phyloP scores from a whole-genome alignment of 2,888 invertebrate genomes.

The Willowsia nigromaculata region DNA sequence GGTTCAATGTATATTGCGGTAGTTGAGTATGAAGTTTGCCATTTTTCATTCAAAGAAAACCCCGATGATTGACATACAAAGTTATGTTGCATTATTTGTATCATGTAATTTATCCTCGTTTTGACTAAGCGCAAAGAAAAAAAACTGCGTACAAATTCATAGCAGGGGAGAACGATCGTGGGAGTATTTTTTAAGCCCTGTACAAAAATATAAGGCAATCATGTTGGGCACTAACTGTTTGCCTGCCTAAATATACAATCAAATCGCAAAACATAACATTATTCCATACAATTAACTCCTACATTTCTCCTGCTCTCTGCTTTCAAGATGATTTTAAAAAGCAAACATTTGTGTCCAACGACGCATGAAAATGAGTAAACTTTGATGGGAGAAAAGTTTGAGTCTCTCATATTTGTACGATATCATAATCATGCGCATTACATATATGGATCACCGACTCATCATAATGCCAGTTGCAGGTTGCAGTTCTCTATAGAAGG shows the following conservation, averaged over 20 bases:
- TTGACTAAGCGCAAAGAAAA: neutral
- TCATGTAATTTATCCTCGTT: neutral
- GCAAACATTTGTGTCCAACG: slow-evolving; percentile 33
- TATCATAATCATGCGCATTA: neutral
- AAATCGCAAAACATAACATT: neutral
- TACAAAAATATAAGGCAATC: neutral
- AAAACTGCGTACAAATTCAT: neutral
- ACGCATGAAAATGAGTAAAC: slow-evolving; percentile 32
- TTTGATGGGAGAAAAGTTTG: neutral
- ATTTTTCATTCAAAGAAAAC: slow-evolving; percentile 51
- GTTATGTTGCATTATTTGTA: neutral
- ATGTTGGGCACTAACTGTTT: slow-evolving; percentile 2
- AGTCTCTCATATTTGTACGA: neutral
- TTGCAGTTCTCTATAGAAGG: no score
- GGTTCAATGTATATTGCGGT: slow-evolving; percentile 66
- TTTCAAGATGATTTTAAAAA: neutral
- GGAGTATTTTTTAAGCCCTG: neutral
- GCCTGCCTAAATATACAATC: neutral
- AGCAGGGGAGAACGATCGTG: neutral
- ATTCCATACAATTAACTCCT: slow-evolving; percentile 21
- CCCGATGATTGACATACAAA: slow-evolving; percentile 51
- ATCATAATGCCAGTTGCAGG: no score
- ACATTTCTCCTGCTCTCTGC: neutral
- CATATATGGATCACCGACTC: neutral
- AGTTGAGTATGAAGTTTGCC: slow-evolving; percentile 22